Base-by-base conservation (phyloP, 2,797 vertebrate genomes). In the Chelon auratus region DNA sequence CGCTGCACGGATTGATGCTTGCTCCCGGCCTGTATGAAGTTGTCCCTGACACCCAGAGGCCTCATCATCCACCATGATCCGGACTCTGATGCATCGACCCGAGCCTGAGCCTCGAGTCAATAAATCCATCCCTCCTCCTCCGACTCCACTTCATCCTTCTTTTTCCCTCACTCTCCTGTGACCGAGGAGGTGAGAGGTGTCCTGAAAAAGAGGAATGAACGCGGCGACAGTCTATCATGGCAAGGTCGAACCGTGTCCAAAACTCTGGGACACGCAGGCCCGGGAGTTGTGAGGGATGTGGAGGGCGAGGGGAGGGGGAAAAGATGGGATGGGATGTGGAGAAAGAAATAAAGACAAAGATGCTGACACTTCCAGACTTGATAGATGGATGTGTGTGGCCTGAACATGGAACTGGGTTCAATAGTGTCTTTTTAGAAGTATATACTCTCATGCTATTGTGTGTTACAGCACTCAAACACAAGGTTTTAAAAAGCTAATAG, bases 51-150 rank as follows among this genome's bases (percentile, higher is more conserved):
- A 96, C 87, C 87, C 92, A 89, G 84, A 95, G 93, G 94, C 95
- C 96, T 96, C 95, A 97, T 97, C 96, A 96, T 96, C 95, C 94
- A 93, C 95, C 93, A 95, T 96, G 95, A 97, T 96, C 96, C 95
- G 92, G 93, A 92, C 90, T 91, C 94, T 96, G 95, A 96, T 96
- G 95, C 94, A 95, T 95, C 92, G 94, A 94, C 93, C 93, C 4
- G 63, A 95, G 95, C 95, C 95, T 88, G 93, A 96, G 95, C 94
- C 91, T 36, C 88, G 89, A 95, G 91, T 97, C 96, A 95, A 97
- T 98, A 97, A 98, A 97, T 97, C 96, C 95, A 97, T 97, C 95
- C 93, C 84, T 95, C 91, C 92, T 94, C 95, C 93, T 74, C 75
- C 61, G 72, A 79, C 87, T 87, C 77, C 52, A 54, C 82, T 87